Base-by-base conservation (phyloP, 2,888 invertebrate species). In the Drosophila colorata region DNA sequence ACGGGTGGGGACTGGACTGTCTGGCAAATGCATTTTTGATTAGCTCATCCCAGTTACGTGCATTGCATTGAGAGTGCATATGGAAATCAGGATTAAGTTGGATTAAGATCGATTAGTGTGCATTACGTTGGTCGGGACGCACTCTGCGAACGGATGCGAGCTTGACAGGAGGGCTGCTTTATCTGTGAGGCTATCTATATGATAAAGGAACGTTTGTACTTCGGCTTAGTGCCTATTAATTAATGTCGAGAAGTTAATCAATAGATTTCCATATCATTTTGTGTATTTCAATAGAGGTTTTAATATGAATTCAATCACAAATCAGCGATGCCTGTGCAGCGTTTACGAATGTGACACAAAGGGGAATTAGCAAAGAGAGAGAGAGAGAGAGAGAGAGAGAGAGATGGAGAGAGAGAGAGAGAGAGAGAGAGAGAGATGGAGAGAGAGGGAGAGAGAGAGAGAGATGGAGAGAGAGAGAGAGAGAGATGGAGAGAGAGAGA, bases 21-120 rank as follows among this genome's bases (percentile, higher is more conserved):
- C 25, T 14, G 46, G 8, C 25, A 37, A 49, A 51, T 43, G 63
- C 49, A 63, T 28, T 63, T 48, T 44, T 43, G 49, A 49, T 49
- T 49, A 63, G 49, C 47, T 33, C 41, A 58, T 14, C 31, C 23
- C 23, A 16, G 11, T 33, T 40, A 64, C 51, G 55, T 41, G 52
- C 40, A 49, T 14, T 53, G 28, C 61, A 38, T 41, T n/a, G 33
- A 8, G n/a, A 31, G 35, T 23, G 31, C 14, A 8, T 16, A 4
- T 18, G 37, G 28, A 48, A 61, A 61, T 40, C 23, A 38, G 68
- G 28, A 61, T 72, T 68, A 60, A n/a, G 23, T 47, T 16, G 25
- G 53, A 53, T 53, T 53, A 43, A 33, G 7, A 23, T 53, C 8
- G 23, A 14, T 6, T 25, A 40, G 40, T 43, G 33, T 33, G 9